Evolutionary conservation across 2,797 vertebrate genomes (phyloP).

Genomic region (Argya squamiceps): DNA sequence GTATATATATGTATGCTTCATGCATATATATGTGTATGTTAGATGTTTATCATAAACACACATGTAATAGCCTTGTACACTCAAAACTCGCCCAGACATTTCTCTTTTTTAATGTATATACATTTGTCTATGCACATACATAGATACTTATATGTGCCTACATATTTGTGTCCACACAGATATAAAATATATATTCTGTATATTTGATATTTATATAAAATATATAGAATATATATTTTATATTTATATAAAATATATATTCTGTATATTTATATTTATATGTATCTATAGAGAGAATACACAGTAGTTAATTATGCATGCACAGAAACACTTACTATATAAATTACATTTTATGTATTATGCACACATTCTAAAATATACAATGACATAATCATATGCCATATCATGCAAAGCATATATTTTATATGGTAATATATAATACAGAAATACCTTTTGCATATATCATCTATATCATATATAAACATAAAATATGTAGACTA

Average conservation of each 20-base stretch:
- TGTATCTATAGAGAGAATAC: neutral
- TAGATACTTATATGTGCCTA: neutral
- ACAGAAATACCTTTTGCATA: neutral
- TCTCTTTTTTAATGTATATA: neutral
- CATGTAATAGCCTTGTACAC: neutral
- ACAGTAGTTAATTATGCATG: neutral
- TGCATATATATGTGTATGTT: neutral
- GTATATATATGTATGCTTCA: neutral
- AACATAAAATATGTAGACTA: neutral
- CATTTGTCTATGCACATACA: neutral
- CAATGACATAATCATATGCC: neutral
- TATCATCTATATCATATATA: neutral
- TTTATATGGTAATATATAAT: neutral
- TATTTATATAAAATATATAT: too few species aligned
- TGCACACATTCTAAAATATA: neutral
- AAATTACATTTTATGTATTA: neutral
- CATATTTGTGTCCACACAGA: neutral
- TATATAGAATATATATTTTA: too few species aligned
- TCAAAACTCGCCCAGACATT: neutral
- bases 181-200: too few species aligned
- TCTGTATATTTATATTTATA: too few species aligned
- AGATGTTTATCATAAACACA: neutral
- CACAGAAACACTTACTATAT: neutral
- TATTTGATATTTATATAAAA: too few species aligned
- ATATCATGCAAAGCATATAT: neutral